Percentiles rank a stretch among this genome's conserved stretches.
phyloP scores from a whole-genome alignment of 2,888 invertebrate genomes.

The Horisme vitalbata region DNA sequence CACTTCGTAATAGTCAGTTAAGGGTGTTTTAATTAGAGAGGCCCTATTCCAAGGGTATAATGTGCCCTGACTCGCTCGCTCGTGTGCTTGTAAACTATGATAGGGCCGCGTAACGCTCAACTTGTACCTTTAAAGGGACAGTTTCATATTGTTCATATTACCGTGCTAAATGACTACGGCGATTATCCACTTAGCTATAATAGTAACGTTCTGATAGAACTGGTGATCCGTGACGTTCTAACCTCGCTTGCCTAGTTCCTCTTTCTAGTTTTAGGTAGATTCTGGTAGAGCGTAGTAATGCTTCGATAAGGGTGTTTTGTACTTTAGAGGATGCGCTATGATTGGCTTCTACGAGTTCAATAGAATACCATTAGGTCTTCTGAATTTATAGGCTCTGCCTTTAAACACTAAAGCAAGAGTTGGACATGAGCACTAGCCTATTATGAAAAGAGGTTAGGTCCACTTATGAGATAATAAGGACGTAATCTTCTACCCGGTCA shows the following conservation, averaged over 20 bases:
- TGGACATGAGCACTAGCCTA: no score
- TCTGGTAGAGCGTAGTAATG: no score
- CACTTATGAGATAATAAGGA: no score
- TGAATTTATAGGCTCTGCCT: no score
- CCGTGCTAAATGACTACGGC: constrained; percentile 53
- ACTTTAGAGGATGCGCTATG: no score
- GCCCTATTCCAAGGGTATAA: constrained; percentile 73
- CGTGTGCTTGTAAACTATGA: constrained; percentile 72
- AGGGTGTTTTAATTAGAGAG: constrained; percentile 78
- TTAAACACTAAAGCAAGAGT: no score
- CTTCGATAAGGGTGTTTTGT: no score
- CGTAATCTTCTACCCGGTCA: no score
- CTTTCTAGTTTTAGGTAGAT: neutral
- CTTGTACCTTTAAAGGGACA: constrained; percentile 51
- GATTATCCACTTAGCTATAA: constrained; percentile 52
- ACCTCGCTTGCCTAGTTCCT: constrained; percentile 6
- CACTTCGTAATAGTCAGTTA: constrained; percentile 71
- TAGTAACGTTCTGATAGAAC: constrained; percentile 32
- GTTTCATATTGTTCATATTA: constrained; percentile 54
- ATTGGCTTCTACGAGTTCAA: no score
- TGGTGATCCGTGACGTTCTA: constrained; percentile 9
- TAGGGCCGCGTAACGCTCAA: constrained; percentile 51
- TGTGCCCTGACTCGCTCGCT: constrained; percentile 66
- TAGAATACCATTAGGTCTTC: no score
- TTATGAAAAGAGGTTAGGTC: no score